Evolutionary conservation across 1,140 invertebrate species (phyloP), one percentile per base, ranked within the genome.

Genomic region (Papilio dardanus): DNA sequence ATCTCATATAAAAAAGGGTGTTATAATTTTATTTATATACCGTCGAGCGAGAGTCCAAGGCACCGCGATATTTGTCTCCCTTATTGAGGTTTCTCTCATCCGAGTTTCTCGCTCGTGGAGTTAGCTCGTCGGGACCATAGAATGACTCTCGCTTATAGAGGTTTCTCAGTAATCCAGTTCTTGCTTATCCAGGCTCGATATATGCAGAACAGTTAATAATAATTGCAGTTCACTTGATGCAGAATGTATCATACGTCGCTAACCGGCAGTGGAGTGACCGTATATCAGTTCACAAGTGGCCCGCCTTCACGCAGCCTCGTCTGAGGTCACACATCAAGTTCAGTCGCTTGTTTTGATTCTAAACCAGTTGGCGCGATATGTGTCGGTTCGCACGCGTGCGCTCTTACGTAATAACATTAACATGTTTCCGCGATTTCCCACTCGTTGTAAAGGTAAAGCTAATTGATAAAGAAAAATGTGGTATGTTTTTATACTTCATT

Each of bases 281-380:
- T 71, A 71, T 71, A 71, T 50, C 69, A 50, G 69, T 71, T 71
- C 77, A 82, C 75, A 82, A 83, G 83, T 82, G 79, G 83, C 75
- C 84, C 84, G 78, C 84, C 83, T 83, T 83, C 81, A 71, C 74
- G 67, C 76, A 74, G 80, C 84, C 83, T 86, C 75, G 68, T 33
- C 66, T 81, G 85, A 89, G 89, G 88, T 89, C 89, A 91, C 86
- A 88, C 83, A 87, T 86, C 88, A 90, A 90, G 88, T 89, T 90
- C 88, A 88, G 77, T 81, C 79, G 81, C 79, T 74, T 68, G 69
- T 77, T 81, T 82, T 75, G 73, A 76, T 76, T 75, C 58, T 77
- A 80, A 87, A 87, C 89, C 85, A 80, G 87, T 88, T 82, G 68
- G 40, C 31, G 40, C 69, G 67, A 69, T 69, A 71, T 71, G 69